Evolutionary conservation across 2,888 invertebrate genomes (phyloP), one percentile per base, ranked within the genome.

Genomic region (Drosophila meridiana): DNA sequence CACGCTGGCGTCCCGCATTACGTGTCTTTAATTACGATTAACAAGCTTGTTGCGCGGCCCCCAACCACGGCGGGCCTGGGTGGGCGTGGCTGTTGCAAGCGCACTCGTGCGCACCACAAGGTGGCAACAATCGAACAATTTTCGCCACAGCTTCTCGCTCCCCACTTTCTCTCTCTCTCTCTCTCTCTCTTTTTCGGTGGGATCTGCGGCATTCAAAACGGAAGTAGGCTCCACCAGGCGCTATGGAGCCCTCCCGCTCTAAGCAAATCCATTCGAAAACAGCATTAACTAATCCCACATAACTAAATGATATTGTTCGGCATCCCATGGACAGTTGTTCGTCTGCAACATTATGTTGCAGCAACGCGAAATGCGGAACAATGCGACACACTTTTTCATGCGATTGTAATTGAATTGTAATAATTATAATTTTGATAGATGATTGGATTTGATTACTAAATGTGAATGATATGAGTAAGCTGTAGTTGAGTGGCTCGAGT

Each of bases 21-120:
- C 81, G 86, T 81, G 83, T 74, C 57, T 72, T 73, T 89, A 85
- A 87, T 89, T 85, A 79, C 74, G 79, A 74, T 82, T 76, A 85
- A 79, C 76, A 70, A 71, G 60, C 60, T 72, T 67, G 68, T 61
- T 50, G 20, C 4, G 6, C 45, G 40, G 48, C 47, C 14, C 38
- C 52, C 47, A 28, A 28, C 5, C 20, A 34, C 36, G 20, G 40
- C 8, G 28, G 40, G 6, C 5, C 14, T 2, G 28, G n/a, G 56
- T 30, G 55, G 70, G 70, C 70, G 70, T 61, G 72, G 72, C 70
- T 72, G 70, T 62, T 70, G 78, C 76, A 42, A 60, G 83, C 62
- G 67, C 75, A 83, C 59, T 89, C 81, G 78, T 76, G 83, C 83
- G 84, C 73, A 73, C 57, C 63, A 55, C 66, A 69, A 61, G 69